Evolutionary conservation across 1,140 invertebrate species (phyloP).

Genomic region (Dolichoris vasculosae): DNA sequence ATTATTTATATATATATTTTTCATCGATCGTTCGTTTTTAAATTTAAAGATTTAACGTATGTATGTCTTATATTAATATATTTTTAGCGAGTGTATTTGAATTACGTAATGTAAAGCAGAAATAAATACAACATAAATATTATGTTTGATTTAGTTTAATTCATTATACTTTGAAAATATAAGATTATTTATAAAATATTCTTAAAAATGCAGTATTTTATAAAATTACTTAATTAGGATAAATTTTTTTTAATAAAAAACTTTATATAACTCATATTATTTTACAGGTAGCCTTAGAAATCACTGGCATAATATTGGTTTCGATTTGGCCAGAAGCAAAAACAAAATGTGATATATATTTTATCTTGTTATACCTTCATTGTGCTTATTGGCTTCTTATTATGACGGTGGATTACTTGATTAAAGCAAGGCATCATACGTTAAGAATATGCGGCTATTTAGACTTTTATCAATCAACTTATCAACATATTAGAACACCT

Average conservation of each 20-base stretch:
- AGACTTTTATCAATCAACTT: constrained; percentile 80
- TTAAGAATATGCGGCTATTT: constrained; percentile 79
- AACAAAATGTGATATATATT: constrained; percentile 79
- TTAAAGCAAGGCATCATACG: constrained; percentile 77
- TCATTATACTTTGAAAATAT: too few species aligned
- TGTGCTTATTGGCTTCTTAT: constrained; percentile 79
- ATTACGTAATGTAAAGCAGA: too few species aligned
- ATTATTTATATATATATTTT: background rate
- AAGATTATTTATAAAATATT: too few species aligned
- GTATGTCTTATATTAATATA: background rate
- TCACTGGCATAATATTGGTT: constrained; percentile 77
- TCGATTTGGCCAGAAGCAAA: constrained; percentile 75
- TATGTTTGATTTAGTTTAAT: too few species aligned
- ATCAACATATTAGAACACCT: constrained; percentile 77
- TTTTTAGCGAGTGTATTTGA: too few species aligned
- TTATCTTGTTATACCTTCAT: constrained; percentile 79
- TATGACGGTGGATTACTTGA: constrained; percentile 77
- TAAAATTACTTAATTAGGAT: background rate
- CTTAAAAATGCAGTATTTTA: background rate
- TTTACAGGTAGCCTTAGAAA: constrained; percentile 76
- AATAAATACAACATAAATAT: too few species aligned
- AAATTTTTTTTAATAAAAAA: background rate
- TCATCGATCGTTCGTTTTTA: background rate
- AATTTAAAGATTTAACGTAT: background rate
- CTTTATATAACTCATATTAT: background rate